phyloP scores from a whole-genome alignment of 2,113 vertebrate species.

The Sciurus niger region DNA sequence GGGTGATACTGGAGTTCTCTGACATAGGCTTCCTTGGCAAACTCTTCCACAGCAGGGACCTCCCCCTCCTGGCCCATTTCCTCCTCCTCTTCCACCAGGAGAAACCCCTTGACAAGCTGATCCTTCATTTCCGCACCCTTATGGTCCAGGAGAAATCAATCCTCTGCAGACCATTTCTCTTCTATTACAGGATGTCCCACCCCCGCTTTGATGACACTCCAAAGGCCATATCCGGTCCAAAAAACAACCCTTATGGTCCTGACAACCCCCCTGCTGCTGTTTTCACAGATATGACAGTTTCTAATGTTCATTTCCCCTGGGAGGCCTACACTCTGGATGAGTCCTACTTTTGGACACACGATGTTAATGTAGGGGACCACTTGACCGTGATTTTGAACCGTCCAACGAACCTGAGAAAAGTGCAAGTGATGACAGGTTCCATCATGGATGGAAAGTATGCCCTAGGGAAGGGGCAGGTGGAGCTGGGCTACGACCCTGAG shows the following conservation, averaged over 20 bases:
- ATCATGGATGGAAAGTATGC: conserved; percentile 75
- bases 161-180: conserved; percentile 92
- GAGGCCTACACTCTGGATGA: conserved; percentile 88
- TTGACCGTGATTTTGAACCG: conserved; percentile 88
- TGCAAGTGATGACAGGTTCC: conserved; percentile 89
- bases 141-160: conserved; percentile 90
- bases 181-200: conserved; percentile 91
- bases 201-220: conserved; percentile 87
- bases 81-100: conserved; percentile 95
- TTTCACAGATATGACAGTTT: conserved; percentile 88
- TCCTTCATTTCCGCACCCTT: conserved; percentile 91
- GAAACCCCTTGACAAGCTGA: conserved; percentile 94
- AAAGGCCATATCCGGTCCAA: conserved; percentile 85
- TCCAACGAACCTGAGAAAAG: conserved; percentile 80
- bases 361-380: conserved; percentile 86
- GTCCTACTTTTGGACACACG: conserved; percentile 92
- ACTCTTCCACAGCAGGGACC: conserved; percentile 91
- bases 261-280: conserved; percentile 88
- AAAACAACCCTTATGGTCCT: conserved; percentile 64
- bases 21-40: conserved; percentile 93
- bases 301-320: conserved; percentile 85
- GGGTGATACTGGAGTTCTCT: conserved; percentile 95
- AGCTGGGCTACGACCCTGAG: conserved; percentile 84
- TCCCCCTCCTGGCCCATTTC: conserved; percentile 91
- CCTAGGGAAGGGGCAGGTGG: conserved; percentile 88